A percentile compares a stretch with the other conserved stretches of the same genome.
phyloP scores from a whole-genome alignment of 2,797 vertebrate genomes.

The Pangasius mekongensis region DNA sequence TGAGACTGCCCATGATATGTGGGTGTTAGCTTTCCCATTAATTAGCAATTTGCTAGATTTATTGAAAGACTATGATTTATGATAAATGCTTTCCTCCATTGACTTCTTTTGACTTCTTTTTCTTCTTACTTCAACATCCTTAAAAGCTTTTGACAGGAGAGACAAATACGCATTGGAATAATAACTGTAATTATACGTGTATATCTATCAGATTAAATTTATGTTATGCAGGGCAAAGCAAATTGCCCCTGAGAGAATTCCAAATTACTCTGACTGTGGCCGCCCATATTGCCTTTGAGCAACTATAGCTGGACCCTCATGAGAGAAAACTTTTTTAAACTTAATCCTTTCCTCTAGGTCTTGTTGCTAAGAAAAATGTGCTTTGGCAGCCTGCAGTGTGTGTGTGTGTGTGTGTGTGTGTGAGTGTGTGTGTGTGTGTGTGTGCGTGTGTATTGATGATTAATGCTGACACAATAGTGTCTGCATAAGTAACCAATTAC shows the following conservation, averaged over 20 bases:
- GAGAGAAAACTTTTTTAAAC: neutral
- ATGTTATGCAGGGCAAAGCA: neutral
- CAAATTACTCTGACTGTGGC: neutral
- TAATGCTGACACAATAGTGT: neutral
- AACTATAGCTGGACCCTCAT: constrained; percentile 19
- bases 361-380: constrained; percentile 27
- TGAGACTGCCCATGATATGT: neutral
- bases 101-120: neutral
- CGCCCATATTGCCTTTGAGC: neutral
- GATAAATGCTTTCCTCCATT: neutral
- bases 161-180: constrained; percentile 3
- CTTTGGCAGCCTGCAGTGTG: constrained; percentile 15
- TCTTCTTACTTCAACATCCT: neutral
- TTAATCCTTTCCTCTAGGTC: neutral
- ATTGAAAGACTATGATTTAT: constrained; percentile 6
- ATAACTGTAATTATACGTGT: constrained; percentile 18
- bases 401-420: neutral
- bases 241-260: neutral
- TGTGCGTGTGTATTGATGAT: neutral
- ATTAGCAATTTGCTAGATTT: constrained; percentile 10
- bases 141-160: constrained; percentile 14
- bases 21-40: neutral
- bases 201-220: constrained; percentile 28
- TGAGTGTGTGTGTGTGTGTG: constrained; percentile 3
- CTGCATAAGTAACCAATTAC: neutral